Base-by-base conservation (phyloP, 2,113 vertebrate genomes). In the Bubo blakistoni region DNA sequence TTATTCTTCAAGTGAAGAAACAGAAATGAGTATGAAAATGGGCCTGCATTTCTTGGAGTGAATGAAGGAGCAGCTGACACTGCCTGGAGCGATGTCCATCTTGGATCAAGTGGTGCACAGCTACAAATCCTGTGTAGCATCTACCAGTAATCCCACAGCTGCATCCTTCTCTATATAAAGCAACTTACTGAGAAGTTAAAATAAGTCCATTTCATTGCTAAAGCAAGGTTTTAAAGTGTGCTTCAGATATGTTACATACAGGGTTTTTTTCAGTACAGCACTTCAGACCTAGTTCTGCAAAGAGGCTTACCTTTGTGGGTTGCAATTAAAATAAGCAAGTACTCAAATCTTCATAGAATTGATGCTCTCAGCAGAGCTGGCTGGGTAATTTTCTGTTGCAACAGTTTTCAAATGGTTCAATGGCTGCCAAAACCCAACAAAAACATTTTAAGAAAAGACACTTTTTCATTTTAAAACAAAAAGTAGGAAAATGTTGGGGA, bases 51-150 rank as follows among this genome's bases (percentile, higher is more conserved):
- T 92, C 34, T 74, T 32, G 42, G 72, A 54, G 24, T 65, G 77
- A 81, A 38, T 13, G 38, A 86, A 87, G 57, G 73, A 89, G 52
- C 16, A 71, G n/a, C 36, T 66, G 66, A 76, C 42, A 9, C 30
- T 54, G 63, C 76, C 62, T 47, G 71, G 20, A 70, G 34, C 0
- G 0, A 57, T 0, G 0, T 77, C 49, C 4, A 2, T 46, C 88
- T 83, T 20, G 13, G 65, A 29, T 77, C 85, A 69, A 30, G 65
- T 22, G 52, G 29, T 81, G 36, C 65, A 81, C 13, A 55, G 47
- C 81, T 65, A n/a, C 57, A 27, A 34, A 71, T 36, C 1, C 2
- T 61, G 27, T 27, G 27, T n/a, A 83, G 29, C 4, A 1, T 47
- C 57, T 58, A 59, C 40, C 66, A 69, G n/a, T 63, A 51, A 67